These are phyloP conservation scores for Meiosimyza decipiens DNA, from an alignment of 2,888 invertebrate genomes.

Conservation along the genomic window DNA sequence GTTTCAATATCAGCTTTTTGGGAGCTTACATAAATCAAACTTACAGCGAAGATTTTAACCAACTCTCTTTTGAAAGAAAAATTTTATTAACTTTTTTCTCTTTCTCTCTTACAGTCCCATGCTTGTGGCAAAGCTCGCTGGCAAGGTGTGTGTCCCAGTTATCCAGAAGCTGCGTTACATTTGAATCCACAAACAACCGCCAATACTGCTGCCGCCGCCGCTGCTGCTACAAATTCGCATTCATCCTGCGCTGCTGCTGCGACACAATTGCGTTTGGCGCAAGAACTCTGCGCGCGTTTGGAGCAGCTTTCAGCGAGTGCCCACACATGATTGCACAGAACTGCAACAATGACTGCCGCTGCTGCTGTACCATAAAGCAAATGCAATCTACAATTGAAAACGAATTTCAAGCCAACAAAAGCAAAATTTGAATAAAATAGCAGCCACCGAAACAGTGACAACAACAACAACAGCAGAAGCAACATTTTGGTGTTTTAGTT, in stretches of 20 bases:
- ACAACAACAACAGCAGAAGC: conserved; percentile 11
- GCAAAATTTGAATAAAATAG: neutral
- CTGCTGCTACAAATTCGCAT: conserved; percentile 49
- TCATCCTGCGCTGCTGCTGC: conserved; percentile 60
- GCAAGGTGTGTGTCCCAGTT: conserved; percentile 75
- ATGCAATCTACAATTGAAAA: conserved; percentile 15
- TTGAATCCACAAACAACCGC: conserved; percentile 47
- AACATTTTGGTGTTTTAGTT: neutral
- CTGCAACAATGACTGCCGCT: neutral
- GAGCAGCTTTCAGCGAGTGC: conserved; percentile 68
- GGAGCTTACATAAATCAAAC: neutral
- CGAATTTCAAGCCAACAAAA: conserved; percentile 37
- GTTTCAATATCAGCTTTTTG: neutral
- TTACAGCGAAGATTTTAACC: neutral
- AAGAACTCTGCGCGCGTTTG: conserved; percentile 69
- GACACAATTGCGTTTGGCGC: conserved; percentile 66
- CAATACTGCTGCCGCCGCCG: conserved; percentile 48
- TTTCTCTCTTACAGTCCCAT: conserved; percentile 71
- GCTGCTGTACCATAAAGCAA: neutral
- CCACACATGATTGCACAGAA: conserved; percentile 52
- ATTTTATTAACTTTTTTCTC: conserved; percentile 15
- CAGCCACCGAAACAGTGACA: conserved; percentile 28
- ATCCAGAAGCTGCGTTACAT: conserved; percentile 60
- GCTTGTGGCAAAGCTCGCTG: conserved; percentile 78
- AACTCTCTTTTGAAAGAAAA: neutral